These are phyloP conservation scores for Agrypnus murinus DNA, from an alignment of 2,888 invertebrate genomes.

Conservation along the genomic window DNA sequence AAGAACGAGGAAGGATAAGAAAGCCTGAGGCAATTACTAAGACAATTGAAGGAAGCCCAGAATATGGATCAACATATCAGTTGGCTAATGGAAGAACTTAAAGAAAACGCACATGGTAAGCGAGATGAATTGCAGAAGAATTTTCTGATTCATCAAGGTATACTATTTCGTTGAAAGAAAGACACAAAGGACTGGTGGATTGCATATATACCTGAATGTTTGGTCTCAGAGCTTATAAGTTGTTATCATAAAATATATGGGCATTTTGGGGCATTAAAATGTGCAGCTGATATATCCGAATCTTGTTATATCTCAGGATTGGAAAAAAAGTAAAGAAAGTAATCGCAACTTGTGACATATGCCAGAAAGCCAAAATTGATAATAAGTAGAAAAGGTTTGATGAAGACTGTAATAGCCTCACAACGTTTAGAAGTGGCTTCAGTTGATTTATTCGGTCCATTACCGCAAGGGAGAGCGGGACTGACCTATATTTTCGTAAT, in stretches of 20 bases:
- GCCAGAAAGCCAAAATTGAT: background rate
- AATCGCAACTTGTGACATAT: no score
- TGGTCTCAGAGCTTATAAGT: background rate
- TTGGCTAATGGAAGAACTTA: background rate
- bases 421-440: background rate
- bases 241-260: conserved; percentile 5
- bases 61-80: background rate
- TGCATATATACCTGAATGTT: background rate
- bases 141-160: background rate
- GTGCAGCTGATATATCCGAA: background rate
- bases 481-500: conserved; percentile 37
- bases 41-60: background rate
- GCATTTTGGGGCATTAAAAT: background rate
- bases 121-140: background rate
- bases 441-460: conserved; percentile 2
- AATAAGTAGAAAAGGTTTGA: background rate
- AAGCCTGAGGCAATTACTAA: background rate
- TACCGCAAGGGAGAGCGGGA: conserved; percentile 7
- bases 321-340: background rate
- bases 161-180: background rate
- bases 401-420: background rate
- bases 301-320: no score
- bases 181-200: background rate
- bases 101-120: background rate
- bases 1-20: background rate